These are phyloP conservation scores for Apaloderma vittatum DNA, from an alignment of 2,113 vertebrate genomes.

Conservation along the genomic window DNA sequence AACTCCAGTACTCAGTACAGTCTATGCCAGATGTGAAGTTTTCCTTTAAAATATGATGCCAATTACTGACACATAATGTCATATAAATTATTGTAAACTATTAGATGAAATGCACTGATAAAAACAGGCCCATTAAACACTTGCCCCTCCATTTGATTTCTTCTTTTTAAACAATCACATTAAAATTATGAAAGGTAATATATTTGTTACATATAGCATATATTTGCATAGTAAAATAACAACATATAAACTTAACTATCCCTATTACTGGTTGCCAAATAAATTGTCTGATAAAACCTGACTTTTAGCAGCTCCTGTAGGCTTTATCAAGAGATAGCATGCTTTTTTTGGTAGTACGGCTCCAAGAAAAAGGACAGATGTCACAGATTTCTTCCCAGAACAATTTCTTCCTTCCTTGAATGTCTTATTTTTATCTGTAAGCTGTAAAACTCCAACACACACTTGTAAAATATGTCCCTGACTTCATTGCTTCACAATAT, in stretches of 20 bases:
- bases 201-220: not conserved
- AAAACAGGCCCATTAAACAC: slow-evolving; percentile 23
- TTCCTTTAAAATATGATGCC: slow-evolving; percentile 18
- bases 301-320: not conserved
- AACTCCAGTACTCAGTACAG: not conserved
- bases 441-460: not conserved
- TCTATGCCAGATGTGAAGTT: slow-evolving; percentile 45
- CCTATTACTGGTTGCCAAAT: slow-evolving; percentile 23
- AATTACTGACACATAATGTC: slow-evolving; percentile 54
- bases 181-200: slow-evolving; percentile 5
- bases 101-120: slow-evolving; percentile 47
- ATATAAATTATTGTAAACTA: slow-evolving; percentile 19
- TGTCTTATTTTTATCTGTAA: not conserved
- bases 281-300: slow-evolving; percentile 14
- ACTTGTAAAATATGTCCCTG: not conserved
- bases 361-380: not conserved
- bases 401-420: not conserved
- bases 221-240: slow-evolving; percentile 7
- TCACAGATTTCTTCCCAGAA: not conserved
- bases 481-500: accelerated
- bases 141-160: not conserved
- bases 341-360: not conserved
- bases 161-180: not conserved
- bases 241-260: slow-evolving; percentile 5
- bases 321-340: not conserved